Base-by-base conservation (phyloP, 2,888 invertebrate species). In the Dinocampus coccinellae region DNA sequence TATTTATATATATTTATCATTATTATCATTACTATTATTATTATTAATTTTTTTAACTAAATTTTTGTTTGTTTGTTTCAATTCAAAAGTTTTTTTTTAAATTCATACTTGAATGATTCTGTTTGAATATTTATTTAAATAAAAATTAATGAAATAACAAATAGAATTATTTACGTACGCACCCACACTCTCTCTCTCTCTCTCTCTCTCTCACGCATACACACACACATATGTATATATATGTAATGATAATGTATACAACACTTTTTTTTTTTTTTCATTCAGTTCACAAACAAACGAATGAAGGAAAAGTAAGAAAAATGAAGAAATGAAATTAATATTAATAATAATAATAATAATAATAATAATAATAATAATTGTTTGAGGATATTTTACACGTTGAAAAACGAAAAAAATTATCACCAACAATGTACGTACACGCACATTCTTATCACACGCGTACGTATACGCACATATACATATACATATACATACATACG, bases 211-310 rank as follows among this genome's bases (percentile, higher is more conserved):
- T 62, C 77, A 75, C 76, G 70, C 69, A 79, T 77, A 79, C 79
- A 79, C 81, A 79, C 79, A 83, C 80, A 82, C 82, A 80, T 82
- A 78, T 33, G 33, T 36, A 36, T 39, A 39, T n/a, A n/a, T n/a
- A 39, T n/a, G n/a, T 39, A 39, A 39, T n/a, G n/a, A n/a, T 13
- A n/a, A n/a, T 39, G 39, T 39, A 39, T 39, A 39, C n/a, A 39
- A 39, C 39, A 39, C 39, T n/a, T n/a, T n/a, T n/a, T n/a, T n/a
- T n/a, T n/a, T 39, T 39, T n/a, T 39, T n/a, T 39, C n/a, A 39
- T 39, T 39, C 39, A 39, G 11, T n/a, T n/a, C 39, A 39, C 39
- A 39, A 39, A 39, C 39, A 39, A 39, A 39, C 13, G 3, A 13
- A n/a, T 39, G 7, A 13, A 39, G 4, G n/a, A 13, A n/a, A 13